These are phyloP conservation scores for Uria lomvia DNA, from an alignment of 2,113 vertebrate genomes.

Conservation along the genomic window DNA sequence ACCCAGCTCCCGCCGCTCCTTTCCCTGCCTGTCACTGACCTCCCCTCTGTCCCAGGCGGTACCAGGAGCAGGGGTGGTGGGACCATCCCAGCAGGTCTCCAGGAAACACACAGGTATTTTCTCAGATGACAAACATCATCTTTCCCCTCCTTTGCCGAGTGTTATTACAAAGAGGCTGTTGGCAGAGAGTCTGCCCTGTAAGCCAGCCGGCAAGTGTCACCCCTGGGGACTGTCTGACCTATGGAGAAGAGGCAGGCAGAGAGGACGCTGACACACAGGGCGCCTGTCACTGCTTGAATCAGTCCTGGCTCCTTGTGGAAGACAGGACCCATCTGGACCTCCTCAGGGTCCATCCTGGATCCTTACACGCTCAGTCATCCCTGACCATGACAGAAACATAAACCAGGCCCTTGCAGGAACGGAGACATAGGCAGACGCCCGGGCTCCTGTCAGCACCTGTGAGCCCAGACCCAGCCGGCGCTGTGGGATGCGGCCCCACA, in stretches of 20 bases:
- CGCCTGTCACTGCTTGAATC: background rate
- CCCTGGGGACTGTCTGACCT: background rate
- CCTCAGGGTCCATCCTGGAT: background rate
- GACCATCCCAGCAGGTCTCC: background rate
- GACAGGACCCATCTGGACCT: background rate
- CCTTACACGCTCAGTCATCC: accelerated
- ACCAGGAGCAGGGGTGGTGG: background rate
- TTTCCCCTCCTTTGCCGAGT: background rate
- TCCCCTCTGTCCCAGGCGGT: background rate
- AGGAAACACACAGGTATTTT: background rate
- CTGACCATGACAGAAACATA: background rate
- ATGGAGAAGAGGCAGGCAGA: background rate
- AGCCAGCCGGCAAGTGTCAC: background rate
- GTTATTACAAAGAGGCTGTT: background rate
- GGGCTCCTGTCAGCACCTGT: background rate
- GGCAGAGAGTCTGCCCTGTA: background rate
- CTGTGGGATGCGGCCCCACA: background rate
- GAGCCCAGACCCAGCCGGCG: background rate
- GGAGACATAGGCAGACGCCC: background rate
- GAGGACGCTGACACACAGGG: background rate
- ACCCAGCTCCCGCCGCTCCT: background rate
- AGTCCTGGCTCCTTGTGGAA: background rate
- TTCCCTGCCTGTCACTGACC: background rate
- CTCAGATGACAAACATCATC: background rate
- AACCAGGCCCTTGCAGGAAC: background rate